Evolutionary conservation across 2,113 vertebrate genomes (phyloP), one percentile per base, ranked within the genome.

Genomic region (Eidolon helvum): DNA sequence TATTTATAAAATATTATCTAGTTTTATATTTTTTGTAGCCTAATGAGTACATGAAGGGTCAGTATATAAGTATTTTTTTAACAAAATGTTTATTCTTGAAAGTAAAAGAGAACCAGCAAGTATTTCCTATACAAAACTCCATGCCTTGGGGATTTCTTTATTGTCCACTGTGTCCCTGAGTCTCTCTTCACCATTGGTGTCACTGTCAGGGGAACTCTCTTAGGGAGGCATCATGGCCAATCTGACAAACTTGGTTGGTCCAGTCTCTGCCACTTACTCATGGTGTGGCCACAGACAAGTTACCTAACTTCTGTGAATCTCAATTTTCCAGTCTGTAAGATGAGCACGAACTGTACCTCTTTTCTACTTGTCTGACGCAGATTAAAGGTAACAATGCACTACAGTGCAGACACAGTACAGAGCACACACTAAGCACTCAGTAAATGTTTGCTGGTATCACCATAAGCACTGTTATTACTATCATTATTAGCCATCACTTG

Each of bases 171-270:
- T 3, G 3, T 30, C 15, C 4, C 53, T 5, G 9, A 14, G n/a
- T 33, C 5, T 21, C 22, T 48, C 35, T 48, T n/a, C 15, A 1
- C 59, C 12, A 0, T n/a, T 21, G 38, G 0, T 1, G 0, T 9
- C 30, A 4, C 15, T 45, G 59, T 12, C 30, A 9, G 10, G 0
- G 6, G 33, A 15, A 14, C 11, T 19, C 24, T 45, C 7, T n/a
- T 35, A 21, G 33, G 28, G 21, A 48, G 24, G 4, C 24, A 35
- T 21, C 3, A 0, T 2, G 0, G 19, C 18, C 26, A 6, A 3
- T 18, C 21, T n/a, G 48, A 28, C 11, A 0, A 2, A 33, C 26
- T 12, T 33, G 21, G 24, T 7, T 53, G 2, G 3, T 3, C 38
- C 45, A 28, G 30, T 24, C 68, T 86, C 35, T 61, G n/a, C 65